Base-by-base conservation (phyloP, 2,888 invertebrate species). In the Unio pictorum region DNA sequence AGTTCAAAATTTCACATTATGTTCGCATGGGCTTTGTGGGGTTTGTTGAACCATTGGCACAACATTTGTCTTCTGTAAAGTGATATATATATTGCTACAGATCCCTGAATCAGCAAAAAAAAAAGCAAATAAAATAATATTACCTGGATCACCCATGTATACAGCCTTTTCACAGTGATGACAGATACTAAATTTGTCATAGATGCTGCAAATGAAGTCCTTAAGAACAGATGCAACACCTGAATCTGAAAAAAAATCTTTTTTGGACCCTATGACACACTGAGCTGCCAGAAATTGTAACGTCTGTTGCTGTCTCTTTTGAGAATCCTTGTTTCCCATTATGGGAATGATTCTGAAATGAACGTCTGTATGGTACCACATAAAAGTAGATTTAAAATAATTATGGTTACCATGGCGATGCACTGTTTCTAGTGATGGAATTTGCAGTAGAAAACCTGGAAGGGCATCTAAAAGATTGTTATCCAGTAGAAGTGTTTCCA, bases 321-420 rank as follows among this genome's bases (percentile, higher is more conserved):
- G 62, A 26, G 68, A 66, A 30, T 69, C 68, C 30, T 73, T 75
- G 55, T 73, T 80, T 45, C 86, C 85, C 56, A 74, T 71, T n/a
- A 84, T 80, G 6, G 84, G 84, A 45, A 90, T 86, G 62, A 90
- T 90, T 67, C 91, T 84, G 67, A 89, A 89, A 73, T 90, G 89
- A 11, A 91, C 88, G 76, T 91, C 90, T 4, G 90, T 90, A 73
- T 91, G 91, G 75, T 91, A 91, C 91, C 91, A 91, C 90, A 91
- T 91, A 75, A 91, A 91, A 4, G 91, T 91, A 15, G 91, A 90
- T 77, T 91, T 91, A 80, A 91, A 91, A 77, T 91, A 91, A 78
- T 91, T 91, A 81, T 91, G 90, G 83, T 91, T 91, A 59, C 91
- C 91, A 84, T 91, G 91, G 55, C 91, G 87, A 85, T 91, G 90